Percentiles rank a stretch among this genome's conserved stretches.
These are phyloP conservation scores for Sesamia inferens DNA, from an alignment of 2,888 invertebrate genomes.

Conservation along the genomic window DNA sequence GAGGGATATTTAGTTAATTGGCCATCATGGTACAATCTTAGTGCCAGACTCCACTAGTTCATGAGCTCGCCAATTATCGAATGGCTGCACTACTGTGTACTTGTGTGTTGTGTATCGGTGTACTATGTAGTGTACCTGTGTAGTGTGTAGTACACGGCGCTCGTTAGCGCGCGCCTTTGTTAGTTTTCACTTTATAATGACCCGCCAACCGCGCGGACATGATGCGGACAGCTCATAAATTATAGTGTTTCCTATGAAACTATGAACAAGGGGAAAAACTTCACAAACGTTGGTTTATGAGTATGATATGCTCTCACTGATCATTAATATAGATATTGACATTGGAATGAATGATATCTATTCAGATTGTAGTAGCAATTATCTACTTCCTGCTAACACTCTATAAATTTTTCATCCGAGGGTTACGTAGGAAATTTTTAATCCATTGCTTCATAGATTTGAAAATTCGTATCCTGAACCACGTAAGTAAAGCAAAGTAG, in stretches of 20 bases:
- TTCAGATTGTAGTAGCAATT: neutral
- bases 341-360: neutral
- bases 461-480: neutral
- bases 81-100: slow-evolving; percentile 1
- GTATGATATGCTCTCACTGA: neutral
- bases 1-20: neutral
- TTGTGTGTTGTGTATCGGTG: neutral
- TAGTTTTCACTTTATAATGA: slow-evolving; percentile 50
- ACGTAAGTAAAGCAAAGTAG: neutral
- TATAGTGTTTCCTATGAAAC: slow-evolving; percentile 16
- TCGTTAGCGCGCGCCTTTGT: slow-evolving; percentile 55
- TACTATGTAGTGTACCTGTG: neutral
- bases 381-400: neutral
- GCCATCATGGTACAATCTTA: neutral
- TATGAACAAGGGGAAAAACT: slow-evolving; percentile 14
- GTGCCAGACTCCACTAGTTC: neutral
- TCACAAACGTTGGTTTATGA: neutral
- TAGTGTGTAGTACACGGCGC: slow-evolving; percentile 16
- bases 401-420: neutral
- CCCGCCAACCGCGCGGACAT: slow-evolving; percentile 28
- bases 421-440: neutral
- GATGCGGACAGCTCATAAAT: slow-evolving; percentile 26
- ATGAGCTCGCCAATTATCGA: slow-evolving; percentile 43
- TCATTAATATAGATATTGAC: neutral
- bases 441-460: neutral